Percentiles rank a stretch among this genome's conserved stretches.
Conservation (phyloP, 2,797 vertebrate genomes). For the Merluccius polli region DNA sequence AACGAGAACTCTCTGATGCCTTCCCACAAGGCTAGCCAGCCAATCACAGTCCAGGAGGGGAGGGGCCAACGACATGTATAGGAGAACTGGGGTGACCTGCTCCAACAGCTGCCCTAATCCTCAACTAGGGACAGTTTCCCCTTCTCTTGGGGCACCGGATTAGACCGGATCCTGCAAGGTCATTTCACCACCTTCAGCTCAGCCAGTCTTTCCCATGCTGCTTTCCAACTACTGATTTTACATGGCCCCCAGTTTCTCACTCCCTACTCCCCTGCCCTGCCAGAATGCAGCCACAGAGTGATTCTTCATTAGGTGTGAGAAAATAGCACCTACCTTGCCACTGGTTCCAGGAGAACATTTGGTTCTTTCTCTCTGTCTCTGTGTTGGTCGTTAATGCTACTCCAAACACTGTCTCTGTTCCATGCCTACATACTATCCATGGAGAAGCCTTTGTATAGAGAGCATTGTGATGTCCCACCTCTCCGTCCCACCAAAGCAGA, state of each 20-base stretch:
- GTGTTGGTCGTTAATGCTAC: slow-evolving; percentile 46
- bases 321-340: slow-evolving; percentile 46
- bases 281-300: slow-evolving; percentile 51
- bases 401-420: slow-evolving; percentile 39
- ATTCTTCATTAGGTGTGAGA: slow-evolving; percentile 47
- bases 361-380: slow-evolving; percentile 3
- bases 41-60: slow-evolving; percentile 48
- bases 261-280: slow-evolving; percentile 17
- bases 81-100: slow-evolving; percentile 55
- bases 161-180: slow-evolving; percentile 54
- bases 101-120: slow-evolving; percentile 70
- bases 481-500: slow-evolving; percentile 37
- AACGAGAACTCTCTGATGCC: slow-evolving; percentile 54
- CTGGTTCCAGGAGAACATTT: slow-evolving; percentile 39
- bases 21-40: slow-evolving; percentile 40
- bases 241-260: slow-evolving; percentile 37
- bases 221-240: slow-evolving; percentile 57
- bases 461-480: slow-evolving; percentile 50
- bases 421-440: slow-evolving; percentile 39
- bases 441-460: slow-evolving; percentile 43
- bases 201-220: slow-evolving; percentile 59
- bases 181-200: slow-evolving; percentile 40
- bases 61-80: slow-evolving; percentile 50
- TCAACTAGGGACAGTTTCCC: slow-evolving; percentile 58
- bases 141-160: slow-evolving; percentile 49